phyloP scores from a whole-genome alignment of 1,140 invertebrate species.

The Sitophilus oryzae region DNA sequence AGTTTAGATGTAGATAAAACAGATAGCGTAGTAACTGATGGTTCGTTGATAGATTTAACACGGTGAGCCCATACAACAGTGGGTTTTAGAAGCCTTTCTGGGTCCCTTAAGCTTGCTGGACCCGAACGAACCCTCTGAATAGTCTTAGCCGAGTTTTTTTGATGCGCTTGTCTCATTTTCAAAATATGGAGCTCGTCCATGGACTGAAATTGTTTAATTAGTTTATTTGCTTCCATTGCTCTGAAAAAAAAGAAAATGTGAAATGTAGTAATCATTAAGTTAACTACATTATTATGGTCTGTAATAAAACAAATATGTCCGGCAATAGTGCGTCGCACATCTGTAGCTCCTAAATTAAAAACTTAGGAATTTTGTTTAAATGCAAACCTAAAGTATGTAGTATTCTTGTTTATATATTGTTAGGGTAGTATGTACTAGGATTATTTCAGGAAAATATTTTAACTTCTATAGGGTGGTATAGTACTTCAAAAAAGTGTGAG shows the following conservation, averaged over 20 bases:
- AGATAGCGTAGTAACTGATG: slow-evolving; percentile 2
- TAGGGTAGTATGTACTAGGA: too few species aligned
- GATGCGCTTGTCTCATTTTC: slow-evolving; percentile 26
- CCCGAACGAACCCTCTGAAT: slow-evolving; percentile 23
- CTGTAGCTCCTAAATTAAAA: too few species aligned
- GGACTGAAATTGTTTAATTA: slow-evolving; percentile 37
- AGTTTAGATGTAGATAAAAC: slow-evolving; percentile 30
- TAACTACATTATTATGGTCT: too few species aligned
- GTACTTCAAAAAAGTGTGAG: too few species aligned
- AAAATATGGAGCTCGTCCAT: slow-evolving; percentile 35
- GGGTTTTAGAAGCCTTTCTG: slow-evolving; percentile 33
- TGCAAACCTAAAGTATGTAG: too few species aligned
- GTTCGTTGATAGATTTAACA: slow-evolving; percentile 18
- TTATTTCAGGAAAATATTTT: too few species aligned
- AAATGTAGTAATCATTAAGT: too few species aligned
- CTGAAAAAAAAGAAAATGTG: slow-evolving; percentile 19
- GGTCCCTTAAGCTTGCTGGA: slow-evolving; percentile 29
- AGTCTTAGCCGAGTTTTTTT: slow-evolving; percentile 12
- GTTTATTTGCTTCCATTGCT: slow-evolving; percentile 33
- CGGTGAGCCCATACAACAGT: slow-evolving; percentile 37
- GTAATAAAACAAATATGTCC: too few species aligned
- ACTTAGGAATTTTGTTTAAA: too few species aligned
- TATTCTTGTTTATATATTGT: too few species aligned
- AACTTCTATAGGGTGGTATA: too few species aligned
- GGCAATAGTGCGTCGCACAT: too few species aligned